A percentile compares a stretch with the other conserved stretches of the same genome.
phyloP scores from a whole-genome alignment of 2,113 vertebrate genomes.

The Cebidichthys violaceus region DNA sequence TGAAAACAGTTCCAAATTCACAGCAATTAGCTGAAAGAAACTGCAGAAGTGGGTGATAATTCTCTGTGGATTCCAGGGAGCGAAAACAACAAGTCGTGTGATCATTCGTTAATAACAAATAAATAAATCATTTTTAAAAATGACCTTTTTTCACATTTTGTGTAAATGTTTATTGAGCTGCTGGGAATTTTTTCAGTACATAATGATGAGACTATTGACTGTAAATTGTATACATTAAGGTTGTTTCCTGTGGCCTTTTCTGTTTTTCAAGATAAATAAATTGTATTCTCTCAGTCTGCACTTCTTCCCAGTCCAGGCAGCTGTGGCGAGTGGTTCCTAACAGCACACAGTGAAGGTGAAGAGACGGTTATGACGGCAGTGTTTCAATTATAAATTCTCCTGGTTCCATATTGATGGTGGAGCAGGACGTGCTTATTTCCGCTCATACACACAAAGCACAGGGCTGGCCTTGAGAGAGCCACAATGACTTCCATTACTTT shows the following conservation, averaged over 20 bases:
- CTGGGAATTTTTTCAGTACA: too few species aligned
- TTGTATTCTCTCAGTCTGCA: background rate
- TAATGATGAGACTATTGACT: background rate
- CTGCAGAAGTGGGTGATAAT: background rate
- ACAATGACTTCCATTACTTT: slow-evolving; percentile 35
- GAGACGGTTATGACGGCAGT: background rate
- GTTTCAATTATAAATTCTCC: slow-evolving; percentile 14
- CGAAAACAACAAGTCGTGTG: background rate
- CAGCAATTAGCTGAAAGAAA: background rate
- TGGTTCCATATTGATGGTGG: background rate
- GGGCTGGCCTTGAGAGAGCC: slow-evolving; percentile 26
- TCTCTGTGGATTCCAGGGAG: background rate
- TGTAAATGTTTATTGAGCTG: background rate
- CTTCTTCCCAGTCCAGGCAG: background rate
- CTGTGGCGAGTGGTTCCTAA: background rate
- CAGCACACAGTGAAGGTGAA: background rate
- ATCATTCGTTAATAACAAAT: background rate
- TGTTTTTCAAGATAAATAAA: background rate
- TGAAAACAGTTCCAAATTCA: background rate
- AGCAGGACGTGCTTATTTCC: slow-evolving; percentile 4
- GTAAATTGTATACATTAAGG: background rate
- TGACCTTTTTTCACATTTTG: background rate
- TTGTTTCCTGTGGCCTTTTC: background rate
- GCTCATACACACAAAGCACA: background rate
- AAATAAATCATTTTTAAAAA: background rate